A percentile compares a stretch with the other conserved stretches of the same genome.
These are phyloP conservation scores for Diplogasteroides magnus DNA, from an alignment of 1,140 invertebrate species.

Conservation along the genomic window DNA sequence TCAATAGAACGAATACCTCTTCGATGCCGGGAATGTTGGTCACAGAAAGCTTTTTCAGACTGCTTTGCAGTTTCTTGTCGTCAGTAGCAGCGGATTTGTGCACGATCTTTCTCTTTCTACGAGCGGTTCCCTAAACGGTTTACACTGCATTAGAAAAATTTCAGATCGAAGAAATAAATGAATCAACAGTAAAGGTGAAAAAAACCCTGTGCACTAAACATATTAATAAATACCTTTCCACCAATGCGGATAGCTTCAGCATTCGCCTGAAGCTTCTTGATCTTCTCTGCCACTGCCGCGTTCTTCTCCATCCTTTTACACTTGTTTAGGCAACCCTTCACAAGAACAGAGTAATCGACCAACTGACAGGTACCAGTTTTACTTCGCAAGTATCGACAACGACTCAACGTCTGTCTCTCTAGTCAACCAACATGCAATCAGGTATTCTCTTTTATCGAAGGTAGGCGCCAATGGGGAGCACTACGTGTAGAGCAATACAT, in stretches of 20 bases:
- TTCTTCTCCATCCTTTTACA: no score
- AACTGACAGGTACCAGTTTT: no score
- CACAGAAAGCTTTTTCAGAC: slow-evolving; percentile 91
- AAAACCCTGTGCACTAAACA: background rate
- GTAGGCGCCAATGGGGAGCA: no score
- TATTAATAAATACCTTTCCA: slow-evolving; percentile 38
- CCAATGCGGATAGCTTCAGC: slow-evolving; percentile 51
- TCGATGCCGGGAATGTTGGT: slow-evolving; percentile 97
- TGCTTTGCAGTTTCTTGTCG: slow-evolving; percentile 97
- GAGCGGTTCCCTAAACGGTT: background rate
- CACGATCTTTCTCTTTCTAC: slow-evolving; percentile 98
- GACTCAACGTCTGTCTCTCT: no score
- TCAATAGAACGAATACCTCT: slow-evolving; percentile 84
- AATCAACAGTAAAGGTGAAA: background rate
- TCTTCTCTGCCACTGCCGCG: slow-evolving; percentile 39
- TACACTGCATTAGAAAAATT: no score
- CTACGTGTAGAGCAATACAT: no score
- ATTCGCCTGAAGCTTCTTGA: slow-evolving; percentile 54
- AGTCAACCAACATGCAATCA: no score
- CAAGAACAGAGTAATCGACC: no score
- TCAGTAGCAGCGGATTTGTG: slow-evolving; percentile 96
- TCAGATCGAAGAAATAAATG: background rate
- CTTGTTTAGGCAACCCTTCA: no score
- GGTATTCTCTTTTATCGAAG: no score
- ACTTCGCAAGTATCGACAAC: no score